phyloP scores from a whole-genome alignment of 2,888 invertebrate species.

The Luperina nickerlii region DNA sequence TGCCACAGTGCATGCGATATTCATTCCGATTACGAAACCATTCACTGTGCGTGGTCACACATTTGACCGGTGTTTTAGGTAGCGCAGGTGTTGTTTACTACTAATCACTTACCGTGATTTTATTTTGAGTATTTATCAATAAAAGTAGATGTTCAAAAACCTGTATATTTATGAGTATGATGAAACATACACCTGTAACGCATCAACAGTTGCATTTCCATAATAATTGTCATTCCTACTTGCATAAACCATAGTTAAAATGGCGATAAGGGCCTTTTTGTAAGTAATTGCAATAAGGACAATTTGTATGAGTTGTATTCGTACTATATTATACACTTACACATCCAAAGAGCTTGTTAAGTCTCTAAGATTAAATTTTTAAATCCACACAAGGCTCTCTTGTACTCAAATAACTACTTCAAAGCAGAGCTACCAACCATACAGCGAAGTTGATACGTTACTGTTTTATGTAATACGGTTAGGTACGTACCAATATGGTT shows the following conservation, averaged over 20 bases:
- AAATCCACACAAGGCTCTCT: neutral
- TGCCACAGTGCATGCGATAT: neutral
- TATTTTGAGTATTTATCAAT: neutral
- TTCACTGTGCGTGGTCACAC: neutral
- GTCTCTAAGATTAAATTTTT: neutral
- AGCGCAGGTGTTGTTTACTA: neutral
- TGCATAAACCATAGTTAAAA: neutral
- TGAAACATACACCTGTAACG: neutral
- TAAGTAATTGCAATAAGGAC: neutral
- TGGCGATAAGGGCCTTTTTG: neutral
- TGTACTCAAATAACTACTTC: conserved; percentile 15
- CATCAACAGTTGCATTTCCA: conserved; percentile 7
- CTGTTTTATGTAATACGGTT: conserved; percentile 76
- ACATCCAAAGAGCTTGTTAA: neutral
- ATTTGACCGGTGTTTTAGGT: neutral
- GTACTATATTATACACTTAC: no score
- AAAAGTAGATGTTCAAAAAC: neutral
- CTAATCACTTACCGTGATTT: neutral
- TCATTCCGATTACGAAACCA: neutral
- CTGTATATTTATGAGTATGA: neutral
- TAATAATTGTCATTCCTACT: neutral
- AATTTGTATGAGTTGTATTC: no score
- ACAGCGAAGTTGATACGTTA: conserved; percentile 57
- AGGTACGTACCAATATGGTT: conserved; percentile 70
- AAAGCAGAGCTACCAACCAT: conserved; percentile 37